Conservation (phyloP, 2,797 vertebrate species). For the Antennarius maculatus region DNA sequence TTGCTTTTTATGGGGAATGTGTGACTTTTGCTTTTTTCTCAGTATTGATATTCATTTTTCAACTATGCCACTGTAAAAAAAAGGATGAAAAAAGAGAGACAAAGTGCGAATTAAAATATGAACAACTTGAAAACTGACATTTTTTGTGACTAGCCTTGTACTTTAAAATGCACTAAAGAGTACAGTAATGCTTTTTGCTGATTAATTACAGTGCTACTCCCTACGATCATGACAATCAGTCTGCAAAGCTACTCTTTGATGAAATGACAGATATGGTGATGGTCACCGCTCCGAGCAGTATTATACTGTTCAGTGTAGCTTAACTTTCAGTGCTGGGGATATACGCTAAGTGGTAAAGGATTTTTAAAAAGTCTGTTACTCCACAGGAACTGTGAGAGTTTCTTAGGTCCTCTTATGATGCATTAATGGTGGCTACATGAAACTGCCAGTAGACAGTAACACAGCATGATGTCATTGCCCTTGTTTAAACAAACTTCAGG, state of each 20-base stretch:
- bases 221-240: constrained; percentile 30
- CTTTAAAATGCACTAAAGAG: constrained; percentile 27
- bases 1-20: constrained; percentile 78
- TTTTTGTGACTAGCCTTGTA: constrained; percentile 54
- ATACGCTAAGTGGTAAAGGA: constrained; percentile 60
- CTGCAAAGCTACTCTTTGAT: constrained; percentile 1
- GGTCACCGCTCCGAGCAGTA: constrained; percentile 21
- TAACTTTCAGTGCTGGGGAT: constrained; percentile 59
- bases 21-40: constrained; percentile 78
- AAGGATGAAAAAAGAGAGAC: constrained; percentile 43
- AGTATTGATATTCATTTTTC: constrained; percentile 85
- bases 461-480: constrained; percentile 44
- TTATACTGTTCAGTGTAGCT: constrained; percentile 40
- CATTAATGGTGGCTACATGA: constrained; percentile 58
- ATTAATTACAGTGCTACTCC: constrained; percentile 21
- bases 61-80: constrained; percentile 84
- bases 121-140: constrained; percentile 69
- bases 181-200: background rate
- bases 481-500: constrained; percentile 43
- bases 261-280: constrained; percentile 27
- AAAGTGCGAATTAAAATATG: constrained; percentile 81
- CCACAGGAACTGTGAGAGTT: constrained; percentile 49
- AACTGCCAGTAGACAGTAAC: constrained; percentile 42
- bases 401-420: constrained; percentile 36
- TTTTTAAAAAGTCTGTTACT: constrained; percentile 48